A percentile compares a stretch with the other conserved stretches of the same genome.
Conservation (phyloP, 2,797 vertebrate species). For the Ammospiza maritima region DNA sequence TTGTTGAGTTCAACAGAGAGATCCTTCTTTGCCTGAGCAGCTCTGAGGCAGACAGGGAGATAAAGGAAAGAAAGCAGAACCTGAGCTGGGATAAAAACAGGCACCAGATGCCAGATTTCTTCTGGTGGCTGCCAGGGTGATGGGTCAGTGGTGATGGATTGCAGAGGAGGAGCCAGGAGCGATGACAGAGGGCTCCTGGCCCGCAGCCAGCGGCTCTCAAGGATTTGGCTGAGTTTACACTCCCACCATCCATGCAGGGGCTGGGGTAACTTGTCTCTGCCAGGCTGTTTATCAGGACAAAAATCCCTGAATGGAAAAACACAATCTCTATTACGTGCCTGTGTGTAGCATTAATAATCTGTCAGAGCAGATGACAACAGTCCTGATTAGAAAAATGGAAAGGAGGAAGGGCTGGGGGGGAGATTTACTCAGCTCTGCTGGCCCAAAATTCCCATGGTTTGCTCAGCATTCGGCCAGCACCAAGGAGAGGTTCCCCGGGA, state of each 20-base stretch:
- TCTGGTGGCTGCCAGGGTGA: not conserved
- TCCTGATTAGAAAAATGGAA: constrained; percentile 19
- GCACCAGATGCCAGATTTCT: constrained; percentile 33
- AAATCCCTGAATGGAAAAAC: constrained; percentile 35
- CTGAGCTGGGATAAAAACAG: constrained; percentile 1
- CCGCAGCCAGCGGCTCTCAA: not conserved
- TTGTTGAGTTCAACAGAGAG: not conserved
- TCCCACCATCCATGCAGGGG: not conserved
- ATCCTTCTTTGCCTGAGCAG: not conserved
- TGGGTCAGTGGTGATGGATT: constrained; percentile 52
- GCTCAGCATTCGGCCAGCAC: not conserved
- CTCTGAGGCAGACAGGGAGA: not conserved
- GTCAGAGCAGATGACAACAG: constrained; percentile 20
- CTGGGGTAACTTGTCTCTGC: not conserved
- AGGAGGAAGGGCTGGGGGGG: not conserved
- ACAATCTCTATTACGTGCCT: constrained; percentile 13
- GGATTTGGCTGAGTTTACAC: not conserved
- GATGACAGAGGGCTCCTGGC: constrained; percentile 38
- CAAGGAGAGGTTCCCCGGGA: not conserved
- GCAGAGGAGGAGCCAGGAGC: constrained; percentile 47
- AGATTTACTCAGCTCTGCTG: not conserved
- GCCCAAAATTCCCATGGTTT: not conserved
- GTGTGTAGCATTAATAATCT: constrained; percentile 24
- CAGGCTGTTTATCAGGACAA: constrained; percentile 52
- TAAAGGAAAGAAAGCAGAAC: not conserved